Base-by-base conservation (phyloP, 2,797 vertebrate genomes). In the Trematomus bernacchii region DNA sequence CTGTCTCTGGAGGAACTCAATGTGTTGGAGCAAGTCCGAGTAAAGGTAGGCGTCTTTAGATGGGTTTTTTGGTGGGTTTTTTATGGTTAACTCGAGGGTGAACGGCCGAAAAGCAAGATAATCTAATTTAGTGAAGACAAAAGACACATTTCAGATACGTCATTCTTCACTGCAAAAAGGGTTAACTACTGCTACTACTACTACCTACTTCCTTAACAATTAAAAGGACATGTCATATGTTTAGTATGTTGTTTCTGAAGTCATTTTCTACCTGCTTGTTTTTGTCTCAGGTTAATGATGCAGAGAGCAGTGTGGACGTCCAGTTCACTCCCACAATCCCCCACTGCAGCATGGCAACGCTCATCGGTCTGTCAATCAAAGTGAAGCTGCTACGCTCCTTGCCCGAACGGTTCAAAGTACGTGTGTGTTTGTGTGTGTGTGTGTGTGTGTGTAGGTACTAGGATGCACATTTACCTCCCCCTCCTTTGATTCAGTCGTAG, bases 311-410 rank as follows among this genome's bases (percentile, higher is more conserved):
- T 0, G 97, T 97, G 50, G 90, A 89, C 0, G 91, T 98, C 16
- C 96, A 96, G 88, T 98, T 99, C 91, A 98, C 96, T 0, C 97
- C 97, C 77, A 99, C 97, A 15, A 98, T 98, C 65, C 97, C 97
- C 0, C 97, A 98, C 94, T 99, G 97, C 91, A 99, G 97, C 92
- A 98, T 97, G 97, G 97, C 97, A 0, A 99, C 97, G 0, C 92
- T 98, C 48, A 98, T 98, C 0, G 97, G 97, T 11, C 94, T 98
- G 65, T 98, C 98, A 19, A 97, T 99, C 86, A 98, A 98, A 91
- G 97, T 98, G 44, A 98, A 99, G 78, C 87, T 99, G 58, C 91
- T 99, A 8, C 93, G 97, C 23, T 98, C 97, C 0, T 93, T 99
- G 69, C 97, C 97, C 0, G 93, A 96, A 76, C 93, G 96, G 14